A percentile compares a stretch with the other conserved stretches of the same genome.
phyloP scores from a whole-genome alignment of 2,888 invertebrate genomes.

The Hemicrepidius hirtus region DNA sequence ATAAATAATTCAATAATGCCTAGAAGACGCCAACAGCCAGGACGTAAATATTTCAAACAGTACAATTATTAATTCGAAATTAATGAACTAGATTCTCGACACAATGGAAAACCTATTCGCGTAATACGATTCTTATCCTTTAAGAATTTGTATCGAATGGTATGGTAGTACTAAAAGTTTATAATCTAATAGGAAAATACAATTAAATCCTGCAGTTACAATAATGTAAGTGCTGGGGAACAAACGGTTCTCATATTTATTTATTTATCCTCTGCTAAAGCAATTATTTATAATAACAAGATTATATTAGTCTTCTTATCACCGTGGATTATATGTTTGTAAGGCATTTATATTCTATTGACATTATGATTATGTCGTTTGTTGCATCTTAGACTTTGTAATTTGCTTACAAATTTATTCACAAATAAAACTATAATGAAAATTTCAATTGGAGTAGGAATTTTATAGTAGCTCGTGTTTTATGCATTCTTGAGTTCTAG shows the following conservation, averaged over 20 bases:
- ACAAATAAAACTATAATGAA: not conserved
- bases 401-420: not conserved
- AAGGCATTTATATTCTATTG: not conserved
- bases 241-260: no score
- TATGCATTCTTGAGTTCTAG: no score
- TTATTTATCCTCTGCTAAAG: constrained; percentile 22
- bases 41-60: constrained; percentile 15
- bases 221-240: not conserved
- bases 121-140: not conserved
- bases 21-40: constrained; percentile 17
- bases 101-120: constrained; percentile 17
- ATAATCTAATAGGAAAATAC: constrained; percentile 20
- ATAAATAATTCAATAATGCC: constrained; percentile 31
- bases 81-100: constrained; percentile 19
- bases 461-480: no score
- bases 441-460: no score
- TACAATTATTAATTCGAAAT: constrained; percentile 23
- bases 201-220: constrained; percentile 18
- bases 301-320: constrained; percentile 1
- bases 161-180: not conserved
- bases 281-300: constrained; percentile 18
- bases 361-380: constrained; percentile 2
- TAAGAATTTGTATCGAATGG: not conserved
- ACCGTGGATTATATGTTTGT: constrained; percentile 20
- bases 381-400: not conserved